These are phyloP conservation scores for Zygogramma bicolorata DNA, from an alignment of 2,888 invertebrate species.

Conservation along the genomic window DNA sequence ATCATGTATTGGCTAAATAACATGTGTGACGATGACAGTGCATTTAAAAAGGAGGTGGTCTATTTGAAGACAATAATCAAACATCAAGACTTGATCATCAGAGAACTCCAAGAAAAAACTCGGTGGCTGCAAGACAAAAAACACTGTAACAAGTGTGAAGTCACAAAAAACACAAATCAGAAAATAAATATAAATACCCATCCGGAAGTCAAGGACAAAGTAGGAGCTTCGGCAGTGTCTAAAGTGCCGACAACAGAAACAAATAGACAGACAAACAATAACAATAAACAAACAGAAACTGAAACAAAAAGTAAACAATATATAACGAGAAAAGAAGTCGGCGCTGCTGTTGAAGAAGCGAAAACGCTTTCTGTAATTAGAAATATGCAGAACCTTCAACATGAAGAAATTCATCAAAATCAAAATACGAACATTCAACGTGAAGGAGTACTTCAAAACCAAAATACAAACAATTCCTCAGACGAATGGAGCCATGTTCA, in stretches of 20 bases:
- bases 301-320: constrained; percentile 3
- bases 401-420: not conserved
- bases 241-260: constrained; percentile 1
- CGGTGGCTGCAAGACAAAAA: constrained; percentile 13
- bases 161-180: constrained; percentile 15
- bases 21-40: constrained; percentile 15
- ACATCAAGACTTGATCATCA: constrained; percentile 14
- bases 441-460: not conserved
- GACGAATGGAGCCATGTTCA: constrained; percentile 9
- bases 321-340: constrained; percentile 13
- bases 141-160: constrained; percentile 14
- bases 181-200: not conserved
- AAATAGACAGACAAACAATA: not conserved
- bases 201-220: not conserved
- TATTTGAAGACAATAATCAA: constrained; percentile 5
- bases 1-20: constrained; percentile 8
- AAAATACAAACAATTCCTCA: constrained; percentile 4
- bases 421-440: not conserved
- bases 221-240: not conserved
- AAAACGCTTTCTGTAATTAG: not conserved
- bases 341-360: constrained; percentile 10
- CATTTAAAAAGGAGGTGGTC: not conserved
- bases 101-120: constrained; percentile 12
- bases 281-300: not conserved
- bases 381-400: not conserved